phyloP scores from a whole-genome alignment of 1,140 invertebrate species.

The Drosophila nebulosa region DNA sequence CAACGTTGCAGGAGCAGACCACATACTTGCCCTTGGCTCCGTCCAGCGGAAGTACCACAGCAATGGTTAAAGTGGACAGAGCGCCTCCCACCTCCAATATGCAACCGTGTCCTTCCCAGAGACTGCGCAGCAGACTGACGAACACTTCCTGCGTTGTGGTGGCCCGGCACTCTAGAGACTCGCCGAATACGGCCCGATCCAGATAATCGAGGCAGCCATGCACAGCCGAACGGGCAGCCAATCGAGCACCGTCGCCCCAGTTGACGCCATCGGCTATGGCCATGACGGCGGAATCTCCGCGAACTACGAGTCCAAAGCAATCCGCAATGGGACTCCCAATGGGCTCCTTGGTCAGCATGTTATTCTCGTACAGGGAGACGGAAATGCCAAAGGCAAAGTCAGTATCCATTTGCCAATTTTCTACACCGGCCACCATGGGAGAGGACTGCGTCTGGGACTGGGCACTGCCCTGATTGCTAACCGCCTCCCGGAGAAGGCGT shows the following conservation, averaged over 20 bases:
- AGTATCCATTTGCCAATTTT: slow-evolving; percentile 86
- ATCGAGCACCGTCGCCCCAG: slow-evolving; percentile 93
- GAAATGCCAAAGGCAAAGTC: slow-evolving; percentile 87
- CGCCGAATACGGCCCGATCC: slow-evolving; percentile 88
- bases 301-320: slow-evolving; percentile 91
- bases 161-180: slow-evolving; percentile 60
- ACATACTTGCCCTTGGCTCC: slow-evolving; percentile 84
- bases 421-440: slow-evolving; percentile 84
- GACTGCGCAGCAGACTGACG: slow-evolving; percentile 89
- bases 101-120: slow-evolving; percentile 93
- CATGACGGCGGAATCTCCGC: slow-evolving; percentile 90
- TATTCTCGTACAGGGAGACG: slow-evolving; percentile 89
- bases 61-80: slow-evolving; percentile 92
- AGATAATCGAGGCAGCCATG: slow-evolving; percentile 93
- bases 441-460: not conserved
- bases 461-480: slow-evolving; percentile 59
- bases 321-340: slow-evolving; percentile 95
- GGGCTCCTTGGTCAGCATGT: slow-evolving; percentile 87
- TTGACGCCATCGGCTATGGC: slow-evolving; percentile 96
- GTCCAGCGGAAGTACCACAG: slow-evolving; percentile 86
- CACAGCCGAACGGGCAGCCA: slow-evolving; percentile 94
- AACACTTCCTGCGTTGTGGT: slow-evolving; percentile 86
- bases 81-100: slow-evolving; percentile 93
- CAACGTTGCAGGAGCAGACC: slow-evolving; percentile 95
- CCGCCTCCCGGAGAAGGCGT: slow-evolving; percentile 68